Conservation (phyloP, 2,797 vertebrate species). For the Darevskia nairensis region DNA sequence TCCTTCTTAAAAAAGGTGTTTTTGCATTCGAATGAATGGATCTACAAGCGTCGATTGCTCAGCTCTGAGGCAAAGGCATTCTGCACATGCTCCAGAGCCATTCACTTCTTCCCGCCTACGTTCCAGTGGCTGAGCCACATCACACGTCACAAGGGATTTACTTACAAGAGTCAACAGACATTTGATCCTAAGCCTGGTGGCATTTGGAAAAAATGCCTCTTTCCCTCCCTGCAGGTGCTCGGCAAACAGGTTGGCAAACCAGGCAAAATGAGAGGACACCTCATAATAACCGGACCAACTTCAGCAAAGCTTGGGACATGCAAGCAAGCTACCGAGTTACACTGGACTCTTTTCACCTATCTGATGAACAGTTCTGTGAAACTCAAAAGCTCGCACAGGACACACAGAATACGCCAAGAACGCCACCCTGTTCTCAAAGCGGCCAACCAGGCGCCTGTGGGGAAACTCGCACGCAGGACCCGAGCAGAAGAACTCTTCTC, state of each 20-base stretch:
- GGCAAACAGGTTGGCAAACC: not conserved
- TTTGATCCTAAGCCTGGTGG: not conserved
- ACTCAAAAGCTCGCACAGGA: not conserved
- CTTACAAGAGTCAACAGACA: no score
- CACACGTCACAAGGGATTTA: not conserved
- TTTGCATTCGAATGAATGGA: not conserved
- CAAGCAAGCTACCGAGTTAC: not conserved
- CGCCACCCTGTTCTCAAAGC: no score
- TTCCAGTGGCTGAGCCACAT: not conserved
- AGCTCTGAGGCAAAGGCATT: not conserved
- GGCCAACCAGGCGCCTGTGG: no score
- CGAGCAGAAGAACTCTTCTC: no score
- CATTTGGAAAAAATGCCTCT: not conserved
- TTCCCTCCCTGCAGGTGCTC: not conserved
- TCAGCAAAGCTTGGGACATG: not conserved
- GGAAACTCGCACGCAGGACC: no score
- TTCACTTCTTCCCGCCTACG: no score
- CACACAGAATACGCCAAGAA: no score
- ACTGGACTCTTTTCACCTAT: not conserved
- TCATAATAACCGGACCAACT: not conserved
- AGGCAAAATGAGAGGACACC: not conserved
- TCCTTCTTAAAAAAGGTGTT: not conserved
- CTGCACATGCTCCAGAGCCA: not conserved
- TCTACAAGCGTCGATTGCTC: not conserved
- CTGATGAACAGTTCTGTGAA: not conserved